phyloP scores from a whole-genome alignment of 1,140 invertebrate genomes.

The Laodelphax striatellus region DNA sequence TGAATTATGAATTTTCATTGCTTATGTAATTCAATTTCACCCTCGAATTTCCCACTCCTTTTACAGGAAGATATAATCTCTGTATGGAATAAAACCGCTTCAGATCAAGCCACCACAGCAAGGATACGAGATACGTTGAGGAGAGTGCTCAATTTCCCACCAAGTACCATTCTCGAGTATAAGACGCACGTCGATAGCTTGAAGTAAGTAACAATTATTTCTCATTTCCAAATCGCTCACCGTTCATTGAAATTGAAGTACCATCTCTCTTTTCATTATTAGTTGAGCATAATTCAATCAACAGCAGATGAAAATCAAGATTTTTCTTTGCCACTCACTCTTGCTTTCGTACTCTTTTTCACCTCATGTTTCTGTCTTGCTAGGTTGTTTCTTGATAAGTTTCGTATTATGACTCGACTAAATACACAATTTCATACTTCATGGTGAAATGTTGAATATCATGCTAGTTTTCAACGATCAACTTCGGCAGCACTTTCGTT shows the following conservation, averaged over 20 bases:
- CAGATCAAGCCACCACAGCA: constrained; percentile 72
- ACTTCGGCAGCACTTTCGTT: too few species aligned
- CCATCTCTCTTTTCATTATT: background rate
- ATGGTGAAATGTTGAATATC: too few species aligned
- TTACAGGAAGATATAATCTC: constrained; percentile 93
- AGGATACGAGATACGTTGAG: constrained; percentile 90
- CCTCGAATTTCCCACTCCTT: too few species aligned
- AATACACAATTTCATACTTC: background rate
- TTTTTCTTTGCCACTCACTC: too few species aligned
- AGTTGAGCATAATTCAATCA: background rate
- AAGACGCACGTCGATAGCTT: constrained; percentile 66
- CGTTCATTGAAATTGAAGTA: background rate
- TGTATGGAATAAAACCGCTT: constrained; percentile 93
- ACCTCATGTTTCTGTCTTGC: background rate
- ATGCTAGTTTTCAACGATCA: too few species aligned
- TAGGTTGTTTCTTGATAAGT: background rate
- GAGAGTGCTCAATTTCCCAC: constrained; percentile 86
- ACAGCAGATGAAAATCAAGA: background rate
- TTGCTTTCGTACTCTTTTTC: background rate
- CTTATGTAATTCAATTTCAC: too few species aligned
- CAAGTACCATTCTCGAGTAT: constrained; percentile 90
- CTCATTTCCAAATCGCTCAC: background rate
- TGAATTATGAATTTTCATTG: too few species aligned
- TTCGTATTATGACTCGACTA: background rate
- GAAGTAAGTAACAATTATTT: constrained; percentile 16